A percentile compares a stretch with the other conserved stretches of the same genome.
Conservation (phyloP, 2,888 invertebrate genomes). For the Philonicus albiceps region DNA sequence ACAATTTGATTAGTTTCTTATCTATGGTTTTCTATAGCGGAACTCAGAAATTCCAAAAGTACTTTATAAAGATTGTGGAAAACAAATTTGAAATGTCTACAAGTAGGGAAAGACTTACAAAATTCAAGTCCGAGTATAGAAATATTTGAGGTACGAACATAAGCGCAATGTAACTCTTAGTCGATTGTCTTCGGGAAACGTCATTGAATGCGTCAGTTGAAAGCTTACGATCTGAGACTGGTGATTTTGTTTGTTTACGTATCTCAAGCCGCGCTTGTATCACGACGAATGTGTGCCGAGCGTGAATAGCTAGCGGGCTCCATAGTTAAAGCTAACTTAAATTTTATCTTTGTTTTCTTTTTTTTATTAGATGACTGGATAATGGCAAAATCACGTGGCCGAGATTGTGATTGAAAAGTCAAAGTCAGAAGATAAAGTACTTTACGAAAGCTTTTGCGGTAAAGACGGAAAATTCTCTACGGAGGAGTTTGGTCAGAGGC, state of each 20-base stretch:
- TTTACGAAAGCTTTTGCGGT: neutral
- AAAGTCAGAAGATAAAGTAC: neutral
- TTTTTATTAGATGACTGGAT: neutral
- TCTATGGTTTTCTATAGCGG: neutral
- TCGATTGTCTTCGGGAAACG: neutral
- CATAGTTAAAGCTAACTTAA: neutral
- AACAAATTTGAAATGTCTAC: neutral
- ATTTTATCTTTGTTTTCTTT: neutral
- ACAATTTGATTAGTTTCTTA: slow-evolving; percentile 3
- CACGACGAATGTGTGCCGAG: neutral
- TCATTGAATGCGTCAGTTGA: neutral
- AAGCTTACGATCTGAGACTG: neutral
- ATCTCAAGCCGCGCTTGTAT: neutral
- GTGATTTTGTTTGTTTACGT: neutral
- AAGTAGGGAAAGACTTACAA: neutral
- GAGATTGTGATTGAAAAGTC: slow-evolving; percentile 31
- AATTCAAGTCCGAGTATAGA: neutral
- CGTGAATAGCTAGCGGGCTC: neutral
- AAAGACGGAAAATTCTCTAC: neutral
- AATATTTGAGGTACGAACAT: neutral
- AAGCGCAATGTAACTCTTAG: neutral
- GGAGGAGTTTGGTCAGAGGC: neutral
- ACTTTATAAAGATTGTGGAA: neutral
- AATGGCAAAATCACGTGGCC: slow-evolving; percentile 28
- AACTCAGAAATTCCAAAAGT: neutral